Evolutionary conservation across 2,113 vertebrate genomes (phyloP).

Genomic region (Scophthalmus maximus): DNA sequence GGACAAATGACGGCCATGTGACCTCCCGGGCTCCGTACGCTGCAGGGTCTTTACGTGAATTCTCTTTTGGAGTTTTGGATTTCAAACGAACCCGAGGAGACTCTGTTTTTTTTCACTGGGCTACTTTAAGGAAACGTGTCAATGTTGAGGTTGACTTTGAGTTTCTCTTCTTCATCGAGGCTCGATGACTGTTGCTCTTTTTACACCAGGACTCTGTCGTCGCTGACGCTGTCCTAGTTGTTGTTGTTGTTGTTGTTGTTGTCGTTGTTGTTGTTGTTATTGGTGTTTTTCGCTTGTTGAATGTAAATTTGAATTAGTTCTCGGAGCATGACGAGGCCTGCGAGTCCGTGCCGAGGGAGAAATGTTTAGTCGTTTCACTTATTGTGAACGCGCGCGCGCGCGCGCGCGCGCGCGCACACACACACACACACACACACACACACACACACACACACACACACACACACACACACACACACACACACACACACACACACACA

Average conservation of each 20-base stretch:
- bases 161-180: slow-evolving; percentile 4
- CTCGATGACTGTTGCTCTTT: slow-evolving; percentile 58
- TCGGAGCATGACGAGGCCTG: neutral
- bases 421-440: too few relatives aligned
- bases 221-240: neutral
- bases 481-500: too few relatives aligned
- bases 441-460: too few relatives aligned
- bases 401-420: too few relatives aligned
- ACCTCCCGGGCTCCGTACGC: too few relatives aligned
- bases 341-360: slow-evolving; percentile 1
- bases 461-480: too few relatives aligned
- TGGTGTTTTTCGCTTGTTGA: slow-evolving; percentile 15
- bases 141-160: neutral
- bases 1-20: too few relatives aligned
- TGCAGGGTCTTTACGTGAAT: too few relatives aligned
- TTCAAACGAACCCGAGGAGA: too few relatives aligned
- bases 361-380: slow-evolving; percentile 1
- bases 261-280: neutral
- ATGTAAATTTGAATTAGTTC: slow-evolving; percentile 24
- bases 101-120: slow-evolving; percentile 8
- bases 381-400: too few relatives aligned
- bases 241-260: slow-evolving; percentile 5
- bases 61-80: too few relatives aligned
- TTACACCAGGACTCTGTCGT: slow-evolving; percentile 10
- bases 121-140: neutral